phyloP scores from a whole-genome alignment of 2,797 vertebrate genomes.

The Anas bernieri region DNA sequence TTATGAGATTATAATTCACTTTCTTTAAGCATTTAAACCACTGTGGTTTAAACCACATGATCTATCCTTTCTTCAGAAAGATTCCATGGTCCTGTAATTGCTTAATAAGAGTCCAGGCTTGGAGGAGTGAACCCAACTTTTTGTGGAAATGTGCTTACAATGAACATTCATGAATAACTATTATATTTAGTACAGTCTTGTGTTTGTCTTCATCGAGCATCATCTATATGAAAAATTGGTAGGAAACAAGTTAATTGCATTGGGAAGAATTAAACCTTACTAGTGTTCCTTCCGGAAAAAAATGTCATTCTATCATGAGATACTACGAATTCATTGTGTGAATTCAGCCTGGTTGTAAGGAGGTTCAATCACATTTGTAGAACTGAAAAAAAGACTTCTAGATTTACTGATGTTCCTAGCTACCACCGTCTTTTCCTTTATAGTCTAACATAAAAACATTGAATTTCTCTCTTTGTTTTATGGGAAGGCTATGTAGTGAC shows the following conservation, averaged over 20 bases:
- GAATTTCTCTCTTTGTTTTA: slow-evolving; percentile 11
- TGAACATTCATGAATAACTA: neutral
- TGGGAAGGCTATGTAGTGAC: neutral
- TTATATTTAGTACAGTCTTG: neutral
- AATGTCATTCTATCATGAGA: neutral
- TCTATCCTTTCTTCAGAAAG: neutral
- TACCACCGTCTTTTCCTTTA: neutral
- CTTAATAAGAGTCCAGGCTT: neutral
- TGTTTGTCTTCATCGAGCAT: neutral
- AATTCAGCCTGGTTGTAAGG: neutral
- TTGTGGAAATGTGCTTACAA: neutral
- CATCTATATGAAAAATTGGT: neutral
- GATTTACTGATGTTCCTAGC: neutral
- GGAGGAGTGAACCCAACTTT: neutral
- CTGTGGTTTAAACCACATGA: neutral
- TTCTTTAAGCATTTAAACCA: neutral
- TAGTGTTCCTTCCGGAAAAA: neutral
- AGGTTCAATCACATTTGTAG: neutral
- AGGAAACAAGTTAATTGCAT: neutral
- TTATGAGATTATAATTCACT: neutral
- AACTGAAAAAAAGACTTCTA: neutral
- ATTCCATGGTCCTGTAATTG: neutral
- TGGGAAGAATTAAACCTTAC: neutral
- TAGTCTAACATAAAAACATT: neutral
- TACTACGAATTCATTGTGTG: neutral